Base-by-base conservation (phyloP, 1,140 invertebrate genomes). In the Rhagoletis zephyria region DNA sequence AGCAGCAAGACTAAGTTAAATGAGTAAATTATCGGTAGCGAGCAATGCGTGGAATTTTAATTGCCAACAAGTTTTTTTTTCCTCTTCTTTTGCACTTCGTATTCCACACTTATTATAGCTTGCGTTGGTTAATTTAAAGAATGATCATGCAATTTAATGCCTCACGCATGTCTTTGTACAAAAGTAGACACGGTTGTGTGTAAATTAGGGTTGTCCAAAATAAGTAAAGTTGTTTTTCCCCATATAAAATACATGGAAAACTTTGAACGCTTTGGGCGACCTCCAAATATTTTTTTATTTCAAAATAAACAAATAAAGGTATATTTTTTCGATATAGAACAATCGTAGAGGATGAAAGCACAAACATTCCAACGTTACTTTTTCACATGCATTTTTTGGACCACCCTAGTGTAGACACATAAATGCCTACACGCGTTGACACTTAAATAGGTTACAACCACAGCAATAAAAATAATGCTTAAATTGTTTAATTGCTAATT, bases 401-500 rank as follows among this genome's bases (percentile, higher is more conserved):
- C 30, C 30, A 30, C 30, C 30, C 30, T 30, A 30, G 30, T 51
- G n/a, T 77, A 19, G n/a, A 10, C 56, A 1, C n/a, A 19, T 81
- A 19, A 0, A 30, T 12, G 48, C 30, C n/a, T 59, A 81, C 74
- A 56, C 45, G 74, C 6, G 16, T 9, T 5, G 74, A n/a, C 16
- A 81, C 74, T 56, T 42, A 81, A 81, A 59, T 81, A 81, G 74
- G 45, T 19, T 81, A 56, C 16, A 81, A 56, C 48, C 59, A 81
- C 30, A 1, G 30, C 16, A 81, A 19, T 4, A 81, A 45, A 7
- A 16, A 19, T 51, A 59, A 2, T 19, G n/a, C n/a, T 81, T 45
- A 81, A 81, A 81, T 81, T 51, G 74, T 56, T 81, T 81, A 81
- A 81, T 19, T 81, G 74, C 74, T 81, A 81, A 81, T 81, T 81